Conservation (phyloP, 1,140 invertebrate genomes). For the Camponotus vicinus region DNA sequence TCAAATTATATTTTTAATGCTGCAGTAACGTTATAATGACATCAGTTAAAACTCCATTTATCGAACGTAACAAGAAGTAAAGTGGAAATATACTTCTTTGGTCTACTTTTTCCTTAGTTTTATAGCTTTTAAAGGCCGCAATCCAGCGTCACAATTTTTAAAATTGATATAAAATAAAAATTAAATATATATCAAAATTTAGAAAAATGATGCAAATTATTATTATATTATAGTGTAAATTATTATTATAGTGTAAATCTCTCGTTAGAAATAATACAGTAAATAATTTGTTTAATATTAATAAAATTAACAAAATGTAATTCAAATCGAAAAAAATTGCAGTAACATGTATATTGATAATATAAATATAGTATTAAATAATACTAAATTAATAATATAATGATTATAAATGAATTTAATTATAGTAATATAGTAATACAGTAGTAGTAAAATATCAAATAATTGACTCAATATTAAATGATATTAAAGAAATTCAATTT, state of each 20-base stretch:
- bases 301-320: not conserved
- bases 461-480: not conserved
- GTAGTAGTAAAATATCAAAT: not conserved
- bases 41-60: conserved; percentile 14
- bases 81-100: not conserved
- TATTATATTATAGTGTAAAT: not conserved
- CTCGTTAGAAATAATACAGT: not conserved
- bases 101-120: not conserved
- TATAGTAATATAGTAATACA: not conserved
- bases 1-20: not conserved
- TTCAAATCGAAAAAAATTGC: not conserved
- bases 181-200: not conserved
- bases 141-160: not conserved
- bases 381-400: not conserved
- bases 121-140: not conserved
- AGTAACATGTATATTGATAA: not conserved
- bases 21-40: not conserved
- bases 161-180: conserved; percentile 12
- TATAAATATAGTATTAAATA: not conserved
- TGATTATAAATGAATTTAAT: too few relatives aligned
- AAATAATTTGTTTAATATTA: not conserved
- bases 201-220: not conserved
- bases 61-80: not conserved
- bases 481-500: not conserved
- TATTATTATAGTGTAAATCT: not conserved